Evolutionary conservation across 2,113 vertebrate genomes (phyloP).

Genomic region (Chloebia gouldiae): DNA sequence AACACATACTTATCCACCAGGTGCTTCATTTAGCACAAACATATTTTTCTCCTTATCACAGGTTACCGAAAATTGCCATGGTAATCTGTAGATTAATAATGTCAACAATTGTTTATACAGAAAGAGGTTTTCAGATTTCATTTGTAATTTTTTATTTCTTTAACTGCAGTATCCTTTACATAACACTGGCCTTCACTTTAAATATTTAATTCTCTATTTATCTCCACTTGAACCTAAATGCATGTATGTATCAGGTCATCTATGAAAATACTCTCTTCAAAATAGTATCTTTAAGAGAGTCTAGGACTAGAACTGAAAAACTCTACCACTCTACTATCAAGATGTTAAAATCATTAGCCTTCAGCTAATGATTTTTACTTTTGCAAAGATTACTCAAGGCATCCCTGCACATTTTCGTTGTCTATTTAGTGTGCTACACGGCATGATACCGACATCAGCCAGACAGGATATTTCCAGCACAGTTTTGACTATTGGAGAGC

Average conservation of each 20-base stretch:
- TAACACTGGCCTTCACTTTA: background rate
- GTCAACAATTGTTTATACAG: background rate
- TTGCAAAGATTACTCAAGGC: background rate
- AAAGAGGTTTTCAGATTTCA: background rate
- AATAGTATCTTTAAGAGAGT: background rate
- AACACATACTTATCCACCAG: background rate
- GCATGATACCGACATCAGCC: fast-evolving
- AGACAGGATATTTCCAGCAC: background rate
- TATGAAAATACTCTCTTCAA: background rate
- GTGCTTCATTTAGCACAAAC: background rate
- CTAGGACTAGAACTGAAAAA: background rate
- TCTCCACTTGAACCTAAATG: background rate
- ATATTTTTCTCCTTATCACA: background rate
- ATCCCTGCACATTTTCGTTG: background rate
- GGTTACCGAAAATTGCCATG: background rate
- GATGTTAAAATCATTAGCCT: background rate
- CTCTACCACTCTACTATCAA: background rate
- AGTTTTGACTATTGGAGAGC: background rate
- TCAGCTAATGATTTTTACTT: background rate
- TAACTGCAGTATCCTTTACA: background rate
- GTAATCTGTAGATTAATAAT: background rate
- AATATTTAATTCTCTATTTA: background rate
- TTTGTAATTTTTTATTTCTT: background rate
- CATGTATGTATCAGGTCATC: background rate
- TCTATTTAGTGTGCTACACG: background rate